Percentiles rank a stretch among this genome's conserved stretches.
phyloP scores from a whole-genome alignment of 1,140 invertebrate genomes.

The Pygmarrhopalites habei region DNA sequence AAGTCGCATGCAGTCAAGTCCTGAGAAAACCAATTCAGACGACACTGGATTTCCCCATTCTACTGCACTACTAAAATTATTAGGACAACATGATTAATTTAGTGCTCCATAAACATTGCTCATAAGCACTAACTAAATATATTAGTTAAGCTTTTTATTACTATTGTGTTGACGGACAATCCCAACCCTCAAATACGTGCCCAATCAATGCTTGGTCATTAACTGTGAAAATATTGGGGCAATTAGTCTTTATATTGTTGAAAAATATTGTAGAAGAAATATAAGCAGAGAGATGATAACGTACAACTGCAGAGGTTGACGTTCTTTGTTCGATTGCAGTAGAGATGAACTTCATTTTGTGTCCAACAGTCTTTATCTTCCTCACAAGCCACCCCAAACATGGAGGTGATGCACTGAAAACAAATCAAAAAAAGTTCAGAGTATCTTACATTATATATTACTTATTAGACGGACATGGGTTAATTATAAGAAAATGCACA shows the following conservation, averaged over 20 bases:
- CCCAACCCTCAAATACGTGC: constrained; percentile 12
- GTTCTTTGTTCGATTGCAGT: constrained; percentile 27
- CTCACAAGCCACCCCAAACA: constrained; percentile 18
- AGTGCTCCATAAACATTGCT: too few relatives aligned
- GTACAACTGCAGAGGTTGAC: constrained; percentile 29
- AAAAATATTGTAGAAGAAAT: too few relatives aligned
- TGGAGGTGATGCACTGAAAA: constrained; percentile 33
- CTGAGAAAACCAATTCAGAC: constrained; percentile 1
- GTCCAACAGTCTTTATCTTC: constrained; percentile 19
- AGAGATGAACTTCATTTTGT: constrained; percentile 22
- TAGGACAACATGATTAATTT: too few relatives aligned
- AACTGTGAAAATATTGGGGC: constrained; percentile 19
- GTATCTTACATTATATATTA: too few relatives aligned
- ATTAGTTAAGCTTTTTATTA: too few relatives aligned
- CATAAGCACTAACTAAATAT: too few relatives aligned
- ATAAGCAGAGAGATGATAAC: too few relatives aligned
- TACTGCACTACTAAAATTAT: constrained; percentile 20
- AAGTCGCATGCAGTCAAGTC: constrained; percentile 31
- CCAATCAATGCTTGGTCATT: constrained; percentile 23
- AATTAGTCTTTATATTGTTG: too few relatives aligned
- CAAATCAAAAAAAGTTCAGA: not conserved
- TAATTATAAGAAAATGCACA: too few relatives aligned
- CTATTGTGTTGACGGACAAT: too few relatives aligned
- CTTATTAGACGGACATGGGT: too few relatives aligned
- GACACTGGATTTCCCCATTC: constrained; percentile 26